Evolutionary conservation across 92 coral and sea anemone genomes (phyloP), one percentile per base, ranked within the genome.

Genomic region (Diadumene lineata): DNA sequence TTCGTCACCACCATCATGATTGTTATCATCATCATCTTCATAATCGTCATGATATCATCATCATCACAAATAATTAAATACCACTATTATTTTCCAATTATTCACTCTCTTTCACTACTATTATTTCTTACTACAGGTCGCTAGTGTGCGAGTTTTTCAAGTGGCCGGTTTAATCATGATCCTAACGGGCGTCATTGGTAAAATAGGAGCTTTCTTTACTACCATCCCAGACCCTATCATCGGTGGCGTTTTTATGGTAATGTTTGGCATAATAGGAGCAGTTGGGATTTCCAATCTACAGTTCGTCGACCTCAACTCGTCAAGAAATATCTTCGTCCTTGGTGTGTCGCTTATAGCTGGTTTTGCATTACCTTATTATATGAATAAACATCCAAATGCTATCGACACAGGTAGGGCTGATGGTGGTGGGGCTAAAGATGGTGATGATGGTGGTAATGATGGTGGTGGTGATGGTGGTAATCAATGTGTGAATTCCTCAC

Each of bases 201-300:
- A 92, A 75, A 86, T 92, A 77, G 98, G 98, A 11, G 98, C 98
- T 9, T 79, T 92, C 2, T 92, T 92, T 81, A 86, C 94, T 13
- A 92, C 96, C 2, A 92, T 92, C 60, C 98, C 98, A 51, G 88
- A 92, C 26, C 98, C 98, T 38, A 92, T 92, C n/a, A 80, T 92
- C 11, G 98, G 98, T 9, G 98, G 98, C 0, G 88, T 92, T 22
- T 92, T 92, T 75, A 82, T 93, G 82, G 79, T 93, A 24, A 93
- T 93, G 98, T 93, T 93, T 38, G 92, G 97, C 21, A 90, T 93
- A 86, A 80, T 93, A 18, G 79, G 92, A 11, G 97, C 98, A 16
- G 98, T 93, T 21, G 97, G 98, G 0, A 72, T 93, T 23, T 93
- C 98, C 19, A 93, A 91, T 61, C 85, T 93, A 28, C 98, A 93